These are phyloP conservation scores for Barnardius zonarius DNA, from an alignment of 2,113 vertebrate species.

Conservation along the genomic window DNA sequence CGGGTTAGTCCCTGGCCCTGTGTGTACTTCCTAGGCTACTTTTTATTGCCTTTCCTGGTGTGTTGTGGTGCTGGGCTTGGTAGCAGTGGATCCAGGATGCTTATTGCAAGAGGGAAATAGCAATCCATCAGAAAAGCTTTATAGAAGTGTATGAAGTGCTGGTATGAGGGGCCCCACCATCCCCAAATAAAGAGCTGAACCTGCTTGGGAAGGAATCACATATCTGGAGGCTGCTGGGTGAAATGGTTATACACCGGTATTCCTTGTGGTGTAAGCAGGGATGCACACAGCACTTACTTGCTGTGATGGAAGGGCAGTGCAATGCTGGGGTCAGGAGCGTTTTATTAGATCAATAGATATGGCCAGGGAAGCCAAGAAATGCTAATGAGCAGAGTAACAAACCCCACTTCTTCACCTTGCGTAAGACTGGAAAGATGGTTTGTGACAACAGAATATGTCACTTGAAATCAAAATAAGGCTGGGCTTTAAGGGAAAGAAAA, in stretches of 20 bases:
- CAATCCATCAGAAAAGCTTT: not conserved
- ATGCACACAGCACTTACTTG: not conserved
- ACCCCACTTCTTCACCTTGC: not conserved
- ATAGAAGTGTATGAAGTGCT: not conserved
- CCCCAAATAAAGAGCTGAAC: not conserved
- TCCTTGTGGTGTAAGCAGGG: not conserved
- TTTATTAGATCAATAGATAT: not conserved
- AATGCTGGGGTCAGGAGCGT: not conserved
- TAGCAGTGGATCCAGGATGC: not conserved
- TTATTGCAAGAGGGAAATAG: not conserved
- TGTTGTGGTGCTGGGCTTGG: not conserved
- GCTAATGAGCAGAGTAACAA: not conserved
- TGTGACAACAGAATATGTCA: not conserved
- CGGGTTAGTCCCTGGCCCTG: not conserved
- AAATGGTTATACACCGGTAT: not conserved
- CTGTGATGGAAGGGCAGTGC: not conserved
- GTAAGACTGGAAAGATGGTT: not conserved
- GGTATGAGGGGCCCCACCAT: not conserved
- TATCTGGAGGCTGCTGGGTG: not conserved
- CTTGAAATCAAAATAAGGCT: not conserved
- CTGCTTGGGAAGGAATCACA: not conserved
- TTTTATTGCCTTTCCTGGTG: not conserved
- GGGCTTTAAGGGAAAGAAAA: constrained; percentile 60
- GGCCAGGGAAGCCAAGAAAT: not conserved
- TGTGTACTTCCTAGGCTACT: not conserved